Evolutionary conservation across 2,888 invertebrate genomes (phyloP).

Genomic region (Pseudolycoriella hygida): DNA sequence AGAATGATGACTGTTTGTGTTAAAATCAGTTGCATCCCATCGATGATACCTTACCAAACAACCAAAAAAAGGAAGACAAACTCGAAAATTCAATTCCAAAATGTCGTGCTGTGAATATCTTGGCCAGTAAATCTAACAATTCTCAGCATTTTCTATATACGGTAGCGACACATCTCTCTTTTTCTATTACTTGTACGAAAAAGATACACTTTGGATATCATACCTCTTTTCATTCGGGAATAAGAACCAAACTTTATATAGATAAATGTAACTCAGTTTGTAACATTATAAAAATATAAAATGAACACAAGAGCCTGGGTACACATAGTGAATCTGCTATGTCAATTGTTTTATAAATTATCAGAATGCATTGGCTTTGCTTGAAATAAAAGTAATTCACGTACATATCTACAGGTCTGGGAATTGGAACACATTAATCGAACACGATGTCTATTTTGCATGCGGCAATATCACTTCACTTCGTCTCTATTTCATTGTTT

Average conservation of each 20-base stretch:
- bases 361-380: neutral
- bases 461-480: neutral
- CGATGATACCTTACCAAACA: too few species aligned
- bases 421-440: slow-evolving; percentile 1
- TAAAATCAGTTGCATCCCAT: neutral
- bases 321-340: neutral
- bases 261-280: too few species aligned
- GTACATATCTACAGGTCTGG: neutral
- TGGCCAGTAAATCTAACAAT: neutral
- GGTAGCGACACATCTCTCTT: neutral
- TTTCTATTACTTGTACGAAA: neutral
- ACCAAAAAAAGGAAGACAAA: neutral
- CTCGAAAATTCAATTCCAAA: neutral
- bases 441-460: slow-evolving; percentile 1
- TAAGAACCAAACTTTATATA: too few species aligned
- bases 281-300: neutral
- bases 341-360: neutral
- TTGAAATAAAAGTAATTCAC: neutral
- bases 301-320: too few species aligned
- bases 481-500: neutral
- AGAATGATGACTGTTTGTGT: neutral
- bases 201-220: too few species aligned
- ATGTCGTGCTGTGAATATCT: neutral
- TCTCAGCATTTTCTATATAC: neutral
- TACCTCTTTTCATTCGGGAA: too few species aligned